Conservation (phyloP, 2,113 vertebrate genomes). For the Gasterosteus aculeatus region DNA sequence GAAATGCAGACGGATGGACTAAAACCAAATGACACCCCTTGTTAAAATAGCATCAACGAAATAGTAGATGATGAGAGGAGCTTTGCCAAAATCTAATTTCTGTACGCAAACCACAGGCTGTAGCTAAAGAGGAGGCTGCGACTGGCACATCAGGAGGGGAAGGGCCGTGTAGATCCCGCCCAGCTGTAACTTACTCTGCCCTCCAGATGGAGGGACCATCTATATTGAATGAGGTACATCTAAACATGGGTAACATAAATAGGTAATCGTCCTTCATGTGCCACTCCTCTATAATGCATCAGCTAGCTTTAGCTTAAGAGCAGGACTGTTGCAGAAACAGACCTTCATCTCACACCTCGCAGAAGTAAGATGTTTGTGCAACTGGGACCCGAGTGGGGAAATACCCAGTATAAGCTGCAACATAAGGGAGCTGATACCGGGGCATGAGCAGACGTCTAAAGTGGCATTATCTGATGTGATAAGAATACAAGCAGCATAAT, state of each 20-base stretch:
- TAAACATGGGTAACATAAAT: slow-evolving; percentile 77
- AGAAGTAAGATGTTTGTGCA: slow-evolving; percentile 37
- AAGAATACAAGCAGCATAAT: background rate
- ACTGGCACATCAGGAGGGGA: slow-evolving; percentile 45
- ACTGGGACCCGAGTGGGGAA: slow-evolving; percentile 10
- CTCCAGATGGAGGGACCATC: slow-evolving; percentile 70
- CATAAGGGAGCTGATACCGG: background rate
- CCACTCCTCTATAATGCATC: slow-evolving; percentile 69
- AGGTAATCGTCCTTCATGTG: slow-evolving; percentile 64
- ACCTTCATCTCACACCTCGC: slow-evolving; percentile 30
- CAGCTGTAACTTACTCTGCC: slow-evolving; percentile 35
- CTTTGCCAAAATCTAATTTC: slow-evolving; percentile 65
- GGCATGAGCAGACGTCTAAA: background rate
- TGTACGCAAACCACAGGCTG: slow-evolving; percentile 51
- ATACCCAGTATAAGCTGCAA: slow-evolving; percentile 5
- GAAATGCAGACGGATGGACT: slow-evolving; percentile 57
- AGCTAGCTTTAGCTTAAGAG: slow-evolving; percentile 35
- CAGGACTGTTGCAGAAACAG: slow-evolving; percentile 20
- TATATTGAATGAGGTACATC: slow-evolving; percentile 79
- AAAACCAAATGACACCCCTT: slow-evolving; percentile 46
- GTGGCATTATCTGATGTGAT: slow-evolving; percentile 10
- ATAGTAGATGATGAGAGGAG: slow-evolving; percentile 43
- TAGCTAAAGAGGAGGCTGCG: slow-evolving; percentile 61
- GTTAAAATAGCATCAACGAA: slow-evolving; percentile 49
- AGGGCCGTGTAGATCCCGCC: slow-evolving; percentile 38